Base-by-base conservation (phyloP, 2,888 invertebrate species). In the Drosophila kanekoi region DNA sequence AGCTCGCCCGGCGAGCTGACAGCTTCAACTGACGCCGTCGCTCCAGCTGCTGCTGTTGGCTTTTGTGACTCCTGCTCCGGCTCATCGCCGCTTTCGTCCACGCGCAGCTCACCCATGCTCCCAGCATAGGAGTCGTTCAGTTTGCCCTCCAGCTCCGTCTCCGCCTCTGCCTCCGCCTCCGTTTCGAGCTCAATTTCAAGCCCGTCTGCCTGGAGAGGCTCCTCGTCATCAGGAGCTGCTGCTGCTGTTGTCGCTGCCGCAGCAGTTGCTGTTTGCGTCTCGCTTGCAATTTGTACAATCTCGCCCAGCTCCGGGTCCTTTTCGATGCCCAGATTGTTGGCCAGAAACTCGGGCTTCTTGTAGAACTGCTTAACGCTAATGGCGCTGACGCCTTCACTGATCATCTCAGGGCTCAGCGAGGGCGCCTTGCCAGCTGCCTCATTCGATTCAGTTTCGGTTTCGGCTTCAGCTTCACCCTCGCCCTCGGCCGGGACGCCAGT, bases 291-390 rank as follows among this genome's bases (percentile, higher is more conserved):
- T 68, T 93, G 92, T 0, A 93, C 92, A 59, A 93, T 92, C 70
- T 91, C 93, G 6, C 93, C 92, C 40, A 93, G 63, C 66, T 93
- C 92, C 0, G 93, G 93, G 82, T 93, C 93, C 65, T 92, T 90
- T 60, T 93, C 93, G 49, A 93, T 93, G 23, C 93, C 93, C 60
- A 92, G 73, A 71, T 93, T 93, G 63, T 93, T 93, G 71, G 92
- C 92, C 23, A 93, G 71, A 62, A 93, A 93, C 64, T 92, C 90
- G 5, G 93, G 91, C 64, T 92, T 92, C 67, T 92, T 92, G 62
- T 92, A 93, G 61, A 93, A 93, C 69, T 92, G 91, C n/a, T 92
- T 92, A 0, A 93, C 92, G 59, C 92, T 92, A 4, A 92, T 92
- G 58, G 88, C 92, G 54, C 91, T 91, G 1, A 92, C 89, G n/a